Conservation (phyloP, 2,888 invertebrate species). For the Dryobotodes eremita region DNA sequence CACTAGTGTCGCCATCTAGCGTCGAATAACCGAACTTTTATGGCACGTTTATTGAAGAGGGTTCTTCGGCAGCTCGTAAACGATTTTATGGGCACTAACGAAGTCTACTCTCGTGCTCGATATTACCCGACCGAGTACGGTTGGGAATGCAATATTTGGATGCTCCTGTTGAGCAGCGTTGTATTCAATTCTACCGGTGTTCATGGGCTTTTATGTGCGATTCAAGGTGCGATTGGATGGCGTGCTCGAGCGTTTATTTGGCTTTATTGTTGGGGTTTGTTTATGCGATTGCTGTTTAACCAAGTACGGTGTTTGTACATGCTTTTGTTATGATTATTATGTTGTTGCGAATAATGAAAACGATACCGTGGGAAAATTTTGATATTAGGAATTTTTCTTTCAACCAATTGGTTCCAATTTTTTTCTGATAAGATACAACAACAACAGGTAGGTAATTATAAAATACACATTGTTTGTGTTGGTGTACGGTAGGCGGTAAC, state of each 20-base stretch:
- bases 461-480: conserved; percentile 65
- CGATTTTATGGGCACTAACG: conserved; percentile 90
- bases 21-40: conserved; percentile 90
- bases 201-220: conserved; percentile 90
- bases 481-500: conserved; percentile 73
- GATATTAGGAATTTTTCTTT: conserved; percentile 65
- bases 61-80: conserved; percentile 91
- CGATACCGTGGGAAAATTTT: conserved; percentile 81
- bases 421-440: conserved; percentile 71
- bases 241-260: conserved; percentile 90
- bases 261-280: conserved; percentile 91
- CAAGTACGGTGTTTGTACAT: conserved; percentile 89
- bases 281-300: conserved; percentile 91
- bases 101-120: conserved; percentile 88
- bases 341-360: conserved; percentile 87
- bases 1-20: conserved; percentile 90
- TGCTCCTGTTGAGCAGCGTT: conserved; percentile 86
- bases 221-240: conserved; percentile 91
- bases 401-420: conserved; percentile 64
- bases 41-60: conserved; percentile 90
- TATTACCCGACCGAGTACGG: conserved; percentile 89
- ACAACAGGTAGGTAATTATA: conserved; percentile 31
- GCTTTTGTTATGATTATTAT: conserved; percentile 90
- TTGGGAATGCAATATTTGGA: conserved; percentile 88
- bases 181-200: conserved; percentile 90